These are phyloP conservation scores for Eulithis prunata DNA, from an alignment of 2,888 invertebrate genomes.

Conservation along the genomic window DNA sequence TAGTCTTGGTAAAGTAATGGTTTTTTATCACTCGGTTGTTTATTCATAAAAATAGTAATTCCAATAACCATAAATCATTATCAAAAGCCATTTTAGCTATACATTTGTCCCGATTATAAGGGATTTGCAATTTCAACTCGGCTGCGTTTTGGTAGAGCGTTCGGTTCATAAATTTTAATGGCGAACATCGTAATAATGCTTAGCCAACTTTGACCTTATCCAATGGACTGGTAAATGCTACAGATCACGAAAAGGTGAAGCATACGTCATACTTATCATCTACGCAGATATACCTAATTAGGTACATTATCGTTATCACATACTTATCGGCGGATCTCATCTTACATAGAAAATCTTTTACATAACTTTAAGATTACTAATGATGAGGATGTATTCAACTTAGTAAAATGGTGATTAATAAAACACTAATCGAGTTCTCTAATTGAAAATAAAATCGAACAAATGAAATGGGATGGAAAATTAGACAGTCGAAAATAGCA, in stretches of 20 bases:
- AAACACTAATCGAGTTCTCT: not conserved
- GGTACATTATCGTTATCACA: constrained; percentile 29
- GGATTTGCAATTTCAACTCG: not conserved
- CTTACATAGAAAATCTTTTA: constrained; percentile 2
- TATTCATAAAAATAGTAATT: too few relatives aligned
- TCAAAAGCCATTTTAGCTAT: too few relatives aligned
- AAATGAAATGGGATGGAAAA: not conserved
- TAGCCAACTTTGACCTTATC: constrained; percentile 28
- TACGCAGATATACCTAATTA: constrained; percentile 37
- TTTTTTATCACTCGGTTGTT: too few relatives aligned
- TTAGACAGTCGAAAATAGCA: too few relatives aligned
- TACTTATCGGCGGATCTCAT: constrained; percentile 24
- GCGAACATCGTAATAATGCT: constrained; percentile 12
- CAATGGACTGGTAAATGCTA: constrained; percentile 31
- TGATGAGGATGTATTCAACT: not conserved
- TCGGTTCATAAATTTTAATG: constrained; percentile 19
- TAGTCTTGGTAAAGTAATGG: too few relatives aligned
- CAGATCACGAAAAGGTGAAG: constrained; percentile 49
- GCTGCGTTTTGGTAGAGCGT: not conserved
- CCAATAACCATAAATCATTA: too few relatives aligned
- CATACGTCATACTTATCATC: constrained; percentile 48
- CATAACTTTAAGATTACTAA: not conserved
- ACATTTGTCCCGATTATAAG: not conserved
- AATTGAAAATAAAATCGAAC: constrained; percentile 14
- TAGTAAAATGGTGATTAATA: not conserved